Evolutionary conservation across 2,797 vertebrate species (phyloP), one percentile per base, ranked within the genome.

Genomic region (Thaleichthys pacificus): DNA sequence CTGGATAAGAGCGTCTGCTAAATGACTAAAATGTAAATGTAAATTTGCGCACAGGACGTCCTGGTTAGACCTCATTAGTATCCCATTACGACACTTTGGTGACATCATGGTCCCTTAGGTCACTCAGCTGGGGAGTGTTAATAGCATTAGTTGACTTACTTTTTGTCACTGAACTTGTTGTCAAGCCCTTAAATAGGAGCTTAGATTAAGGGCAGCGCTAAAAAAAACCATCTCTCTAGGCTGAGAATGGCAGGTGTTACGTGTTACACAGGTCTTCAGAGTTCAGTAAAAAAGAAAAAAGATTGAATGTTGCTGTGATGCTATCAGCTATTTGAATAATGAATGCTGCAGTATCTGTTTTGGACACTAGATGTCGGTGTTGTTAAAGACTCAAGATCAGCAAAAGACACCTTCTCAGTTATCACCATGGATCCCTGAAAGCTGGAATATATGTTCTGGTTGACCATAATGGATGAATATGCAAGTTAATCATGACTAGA

Each of bases 311-410:
- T 64, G 35, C 63, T 47, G 6, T 74, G 79, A 28, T 74, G 79
- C 75, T 74, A 75, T 78, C 74, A 78, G 72, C 12, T 79, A 79
- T 66, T 71, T 61, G 1, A 14, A 61, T 26, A 26, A 24, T 12
- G 21, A 9, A 61, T 26, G 22, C 21, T 3, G 60, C 22, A 15
- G 28, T 26, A 47, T 26, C 24, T 61, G 22, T 24, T 26, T 26
- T 12, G 9, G 67, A 70, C 89, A 80, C 84, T 82, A 89, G 90
- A 79, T 79, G 89, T 83, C 80, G 15, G 57, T 81, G 74, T 88
- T 77, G 80, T 22, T 74, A 79, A 80, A 77, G 1, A 78, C 3
- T 63, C 54, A 24, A 21, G 21, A 66, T 49, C 38, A 22, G 5
- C 51, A n/a, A 5, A 3, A 56, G 15, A 17, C 17, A 56, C 15